These are phyloP conservation scores for Tigriopus japonicus DNA, from an alignment of 1,140 invertebrate species.

Conservation along the genomic window DNA sequence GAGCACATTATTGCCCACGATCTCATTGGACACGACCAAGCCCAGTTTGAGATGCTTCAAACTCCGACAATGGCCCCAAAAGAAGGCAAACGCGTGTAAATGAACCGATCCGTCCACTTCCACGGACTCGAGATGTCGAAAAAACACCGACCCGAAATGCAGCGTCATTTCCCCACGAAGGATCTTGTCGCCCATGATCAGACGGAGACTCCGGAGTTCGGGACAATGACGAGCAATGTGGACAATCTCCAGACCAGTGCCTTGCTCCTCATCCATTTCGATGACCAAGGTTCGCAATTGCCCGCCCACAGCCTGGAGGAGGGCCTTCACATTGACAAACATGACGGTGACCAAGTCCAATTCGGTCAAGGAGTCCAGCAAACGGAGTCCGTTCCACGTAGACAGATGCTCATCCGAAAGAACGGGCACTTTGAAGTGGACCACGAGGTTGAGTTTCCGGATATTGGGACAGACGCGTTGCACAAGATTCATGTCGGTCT, in stretches of 20 bases:
- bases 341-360: slow-evolving; percentile 6
- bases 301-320: neutral
- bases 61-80: slow-evolving; percentile 13
- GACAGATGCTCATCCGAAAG: neutral
- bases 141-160: neutral
- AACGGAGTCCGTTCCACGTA: neutral
- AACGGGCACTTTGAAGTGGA: slow-evolving; percentile 7
- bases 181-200: slow-evolving; percentile 12
- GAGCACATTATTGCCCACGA: slow-evolving; percentile 10
- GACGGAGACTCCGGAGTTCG: slow-evolving; percentile 5
- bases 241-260: slow-evolving; percentile 10
- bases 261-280: slow-evolving; percentile 12
- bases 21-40: slow-evolving; percentile 10
- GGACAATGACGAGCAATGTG: slow-evolving; percentile 10
- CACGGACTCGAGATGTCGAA: slow-evolving; percentile 4
- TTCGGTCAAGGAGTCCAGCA: neutral
- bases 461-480: slow-evolving; percentile 4
- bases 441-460: slow-evolving; percentile 8
- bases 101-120: slow-evolving; percentile 9
- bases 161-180: slow-evolving; percentile 11
- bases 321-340: slow-evolving; percentile 10
- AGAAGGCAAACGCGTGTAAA: slow-evolving; percentile 11
- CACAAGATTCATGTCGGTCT: slow-evolving; percentile 4
- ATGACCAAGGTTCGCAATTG: slow-evolving; percentile 1
- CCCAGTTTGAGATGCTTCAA: slow-evolving; percentile 7